phyloP scores from a whole-genome alignment of 35 echinoderm and acorn worm genomes.

The Diadema setosum region DNA sequence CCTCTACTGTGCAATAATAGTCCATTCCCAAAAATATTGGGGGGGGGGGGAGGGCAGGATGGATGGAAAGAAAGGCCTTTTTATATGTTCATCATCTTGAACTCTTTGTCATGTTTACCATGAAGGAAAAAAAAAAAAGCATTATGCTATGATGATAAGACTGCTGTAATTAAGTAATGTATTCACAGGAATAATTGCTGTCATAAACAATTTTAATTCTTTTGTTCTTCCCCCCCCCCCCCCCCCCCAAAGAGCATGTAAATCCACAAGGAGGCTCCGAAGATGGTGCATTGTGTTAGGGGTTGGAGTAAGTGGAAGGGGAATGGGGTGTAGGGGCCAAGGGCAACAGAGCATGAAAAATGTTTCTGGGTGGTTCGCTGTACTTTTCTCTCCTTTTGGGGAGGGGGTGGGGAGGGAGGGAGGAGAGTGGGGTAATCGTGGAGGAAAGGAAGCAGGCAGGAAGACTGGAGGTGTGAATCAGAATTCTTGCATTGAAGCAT shows the following conservation, averaged over 20 bases:
- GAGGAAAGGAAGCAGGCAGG: not conserved
- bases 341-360: not conserved
- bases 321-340: not conserved
- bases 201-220: too few relatives aligned
- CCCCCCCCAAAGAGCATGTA: too few relatives aligned
- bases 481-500: not conserved
- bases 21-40: not conserved
- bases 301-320: not conserved
- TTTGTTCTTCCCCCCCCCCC: too few relatives aligned
- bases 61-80: too few relatives aligned
- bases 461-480: constrained; percentile 1
- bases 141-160: too few relatives aligned
- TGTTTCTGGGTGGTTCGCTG: not conserved
- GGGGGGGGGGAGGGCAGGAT: not conserved
- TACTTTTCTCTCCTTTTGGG: not conserved
- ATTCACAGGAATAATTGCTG: too few relatives aligned
- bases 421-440: not conserved
- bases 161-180: too few relatives aligned
- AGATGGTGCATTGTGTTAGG: not conserved
- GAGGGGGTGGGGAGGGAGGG: not conserved
- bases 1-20: not conserved
- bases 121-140: too few relatives aligned
- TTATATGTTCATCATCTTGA: too few relatives aligned
- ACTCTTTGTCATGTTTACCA: too few relatives aligned
- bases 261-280: not conserved